These are phyloP conservation scores for Phalanger gymnotis DNA, from an alignment of 2,797 vertebrate species.

Conservation along the genomic window DNA sequence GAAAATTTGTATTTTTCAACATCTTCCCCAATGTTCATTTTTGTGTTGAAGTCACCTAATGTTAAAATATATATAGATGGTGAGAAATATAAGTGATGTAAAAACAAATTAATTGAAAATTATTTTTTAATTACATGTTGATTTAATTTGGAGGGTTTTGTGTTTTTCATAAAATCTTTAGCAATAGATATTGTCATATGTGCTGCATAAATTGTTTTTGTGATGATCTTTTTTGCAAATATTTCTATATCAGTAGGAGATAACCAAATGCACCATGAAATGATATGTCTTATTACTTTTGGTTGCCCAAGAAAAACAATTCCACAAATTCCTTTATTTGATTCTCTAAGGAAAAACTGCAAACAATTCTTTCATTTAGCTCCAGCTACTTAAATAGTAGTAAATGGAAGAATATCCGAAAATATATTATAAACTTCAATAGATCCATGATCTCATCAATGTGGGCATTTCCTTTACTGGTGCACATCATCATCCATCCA, in stretches of 20 bases:
- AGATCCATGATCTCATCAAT: background rate
- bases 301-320: background rate
- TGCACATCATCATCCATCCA: background rate
- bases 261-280: background rate
- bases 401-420: slow-evolving; percentile 63
- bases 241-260: background rate
- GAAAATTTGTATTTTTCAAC: background rate
- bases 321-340: background rate
- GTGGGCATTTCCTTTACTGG: background rate
- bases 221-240: background rate
- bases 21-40: background rate
- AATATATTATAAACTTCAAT: slow-evolving; percentile 30
- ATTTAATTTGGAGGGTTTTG: background rate
- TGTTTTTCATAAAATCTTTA: background rate
- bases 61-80: background rate
- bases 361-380: background rate
- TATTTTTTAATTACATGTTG: background rate
- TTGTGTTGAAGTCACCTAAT: background rate
- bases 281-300: background rate
- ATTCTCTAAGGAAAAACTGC: background rate
- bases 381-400: slow-evolving; percentile 24
- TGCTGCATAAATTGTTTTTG: background rate
- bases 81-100: background rate
- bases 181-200: background rate
- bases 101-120: background rate